A percentile compares a stretch with the other conserved stretches of the same genome.
Conservation (phyloP, 2,888 invertebrate genomes). For the Mylabris sibirica region DNA sequence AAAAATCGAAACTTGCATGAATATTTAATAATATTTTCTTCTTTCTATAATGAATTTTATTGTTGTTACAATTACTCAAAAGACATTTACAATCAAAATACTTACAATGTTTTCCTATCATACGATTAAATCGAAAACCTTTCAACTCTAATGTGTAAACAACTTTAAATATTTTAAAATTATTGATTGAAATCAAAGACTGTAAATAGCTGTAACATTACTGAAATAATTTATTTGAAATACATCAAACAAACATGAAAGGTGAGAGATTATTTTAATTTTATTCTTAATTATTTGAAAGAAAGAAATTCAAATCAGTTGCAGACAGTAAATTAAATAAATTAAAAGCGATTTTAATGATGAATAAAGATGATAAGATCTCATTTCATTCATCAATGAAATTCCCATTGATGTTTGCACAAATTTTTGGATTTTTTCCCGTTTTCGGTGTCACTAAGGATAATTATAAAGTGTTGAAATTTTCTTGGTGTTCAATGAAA, state of each 20-base stretch:
- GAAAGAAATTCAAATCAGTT: not conserved
- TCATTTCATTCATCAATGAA: conserved; percentile 15
- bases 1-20: not conserved
- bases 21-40: not conserved
- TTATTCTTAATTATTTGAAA: not conserved
- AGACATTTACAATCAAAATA: too few species aligned
- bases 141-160: too few species aligned
- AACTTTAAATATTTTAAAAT: not conserved
- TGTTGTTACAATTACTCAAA: too few species aligned
- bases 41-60: too few species aligned
- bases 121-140: too few species aligned
- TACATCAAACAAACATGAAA: not conserved
- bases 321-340: not conserved
- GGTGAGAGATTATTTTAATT: not conserved
- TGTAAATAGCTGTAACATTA: not conserved
- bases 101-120: too few species aligned
- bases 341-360: not conserved
- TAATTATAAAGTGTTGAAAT: conserved; percentile 9
- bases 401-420: conserved; percentile 14
- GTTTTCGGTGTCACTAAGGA: conserved; percentile 5
- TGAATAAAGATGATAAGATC: not conserved
- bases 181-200: not conserved
- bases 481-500: conserved; percentile 20
- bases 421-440: conserved; percentile 25
- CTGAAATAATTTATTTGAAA: not conserved